Base-by-base conservation (phyloP, 2,888 invertebrate species). In the Chrysomela aeneicollis region DNA sequence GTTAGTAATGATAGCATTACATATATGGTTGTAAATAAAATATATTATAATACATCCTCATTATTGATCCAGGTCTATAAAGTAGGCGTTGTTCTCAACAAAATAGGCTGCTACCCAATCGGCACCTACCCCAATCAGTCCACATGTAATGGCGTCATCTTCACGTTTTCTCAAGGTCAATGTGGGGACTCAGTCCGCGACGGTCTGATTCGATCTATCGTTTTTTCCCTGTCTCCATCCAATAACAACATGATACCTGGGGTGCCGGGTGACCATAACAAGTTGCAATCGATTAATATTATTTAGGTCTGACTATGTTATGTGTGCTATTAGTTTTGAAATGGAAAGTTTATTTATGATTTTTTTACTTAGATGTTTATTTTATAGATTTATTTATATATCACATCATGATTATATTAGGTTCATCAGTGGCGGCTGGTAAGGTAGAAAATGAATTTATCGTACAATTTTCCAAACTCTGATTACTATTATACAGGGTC, bases 51-150 rank as follows among this genome's bases (percentile, higher is more conserved):
- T 15, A 42, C 12, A 47, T 2, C 5, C 4, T 47, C 2, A 47
- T 18, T 50, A 21, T 61, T 46, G 64, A 76, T 78, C 59, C 82
- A 92, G 88, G 87, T 90, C 60, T 94, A 93, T 82, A 90, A 92
- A 80, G 90, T 94, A 72, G 92, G 91, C 55, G 91, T 93, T 22
- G 92, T 92, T 49, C 89, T 93, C 82, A 92, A 93, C 83, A 92
- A 92, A 79, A 86, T 88, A 68, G 93, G 93, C 12, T 90, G 90
- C 87, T 94, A 94, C 82, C 92, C 93, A 5, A 88, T 91, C 85
- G 92, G 91, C 68, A 87, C 88, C 4, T 92, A 92, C 78, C 87
- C 88, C 0, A 87, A 87, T 73, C 87, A 88, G 55, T 88, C 89
- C 30, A 85, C 86, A 5, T 89, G 90, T 52, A 90, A 91, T 78